phyloP scores from a whole-genome alignment of 2,888 invertebrate genomes.

The Drepanosiphum platanoidis region DNA sequence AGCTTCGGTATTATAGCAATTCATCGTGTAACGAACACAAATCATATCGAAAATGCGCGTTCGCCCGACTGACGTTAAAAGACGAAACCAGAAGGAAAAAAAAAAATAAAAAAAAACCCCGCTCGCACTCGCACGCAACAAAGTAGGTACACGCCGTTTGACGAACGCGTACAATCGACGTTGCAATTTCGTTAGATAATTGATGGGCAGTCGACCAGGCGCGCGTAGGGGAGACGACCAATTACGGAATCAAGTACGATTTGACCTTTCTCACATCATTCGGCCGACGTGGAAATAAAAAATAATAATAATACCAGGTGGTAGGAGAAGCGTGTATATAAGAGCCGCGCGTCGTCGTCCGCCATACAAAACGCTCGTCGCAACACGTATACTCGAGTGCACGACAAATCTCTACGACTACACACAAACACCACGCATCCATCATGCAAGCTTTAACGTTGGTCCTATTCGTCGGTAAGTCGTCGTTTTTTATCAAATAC shows the following conservation, averaged over 20 bases:
- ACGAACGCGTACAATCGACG: not conserved
- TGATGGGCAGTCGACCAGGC: not conserved
- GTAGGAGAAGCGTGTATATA: conserved; percentile 41
- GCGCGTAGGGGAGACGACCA: conserved; percentile 29
- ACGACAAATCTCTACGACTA: too few species aligned
- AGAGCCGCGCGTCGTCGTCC: not conserved
- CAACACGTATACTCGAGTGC: not conserved
- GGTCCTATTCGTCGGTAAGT: conserved; percentile 41
- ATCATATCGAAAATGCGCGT: conserved; percentile 21
- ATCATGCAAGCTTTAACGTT: conserved; percentile 36
- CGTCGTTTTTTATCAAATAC: not conserved
- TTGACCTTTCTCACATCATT: conserved; percentile 45
- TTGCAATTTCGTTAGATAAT: conserved; percentile 43
- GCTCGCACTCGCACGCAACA: not conserved
- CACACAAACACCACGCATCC: not conserved
- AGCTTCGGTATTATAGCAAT: too few species aligned
- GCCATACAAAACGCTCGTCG: conserved; percentile 13
- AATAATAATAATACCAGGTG: not conserved
- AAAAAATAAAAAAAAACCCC: not conserved
- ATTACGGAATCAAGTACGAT: conserved; percentile 19
- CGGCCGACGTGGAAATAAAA: conserved; percentile 14
- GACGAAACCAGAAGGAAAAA: not conserved
- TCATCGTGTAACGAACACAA: conserved; percentile 27
- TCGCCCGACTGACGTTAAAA: not conserved
- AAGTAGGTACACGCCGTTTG: conserved; percentile 3